Evolutionary conservation across 2,888 invertebrate species (phyloP).

Genomic region (Formica aserva): DNA sequence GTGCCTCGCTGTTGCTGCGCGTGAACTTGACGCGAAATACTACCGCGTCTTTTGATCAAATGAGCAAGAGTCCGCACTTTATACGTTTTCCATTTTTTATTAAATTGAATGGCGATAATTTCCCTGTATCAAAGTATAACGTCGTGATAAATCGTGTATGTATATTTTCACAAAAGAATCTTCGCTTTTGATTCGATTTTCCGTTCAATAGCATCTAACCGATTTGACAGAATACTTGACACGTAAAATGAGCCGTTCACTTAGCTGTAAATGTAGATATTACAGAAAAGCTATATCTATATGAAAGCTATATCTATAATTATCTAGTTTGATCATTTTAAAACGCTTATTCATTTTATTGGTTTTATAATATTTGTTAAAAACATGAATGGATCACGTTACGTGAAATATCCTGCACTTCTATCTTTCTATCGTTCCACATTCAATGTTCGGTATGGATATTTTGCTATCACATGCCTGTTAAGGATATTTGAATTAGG

Average conservation of each 20-base stretch:
- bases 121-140: background rate
- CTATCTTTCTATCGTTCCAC: background rate
- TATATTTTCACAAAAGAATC: conserved; percentile 9
- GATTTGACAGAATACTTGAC: conserved; percentile 19
- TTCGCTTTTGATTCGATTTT: background rate
- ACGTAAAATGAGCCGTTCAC: background rate
- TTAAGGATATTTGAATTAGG: conserved; percentile 1
- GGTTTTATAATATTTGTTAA: background rate
- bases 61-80: background rate
- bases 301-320: conserved; percentile 9
- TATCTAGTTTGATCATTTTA: background rate
- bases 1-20: no score
- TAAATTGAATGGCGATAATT: background rate
- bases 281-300: conserved; percentile 12
- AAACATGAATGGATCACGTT: conserved; percentile 1
- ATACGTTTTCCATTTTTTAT: background rate
- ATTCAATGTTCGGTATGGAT: background rate
- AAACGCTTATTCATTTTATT: background rate
- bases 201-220: background rate
- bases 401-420: background rate
- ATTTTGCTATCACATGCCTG: background rate
- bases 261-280: background rate
- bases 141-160: conserved; percentile 16
- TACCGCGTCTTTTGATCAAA: background rate
- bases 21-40: no score